Conservation (phyloP, 2,797 vertebrate genomes). For the Pseudocheirus occidentalis region DNA sequence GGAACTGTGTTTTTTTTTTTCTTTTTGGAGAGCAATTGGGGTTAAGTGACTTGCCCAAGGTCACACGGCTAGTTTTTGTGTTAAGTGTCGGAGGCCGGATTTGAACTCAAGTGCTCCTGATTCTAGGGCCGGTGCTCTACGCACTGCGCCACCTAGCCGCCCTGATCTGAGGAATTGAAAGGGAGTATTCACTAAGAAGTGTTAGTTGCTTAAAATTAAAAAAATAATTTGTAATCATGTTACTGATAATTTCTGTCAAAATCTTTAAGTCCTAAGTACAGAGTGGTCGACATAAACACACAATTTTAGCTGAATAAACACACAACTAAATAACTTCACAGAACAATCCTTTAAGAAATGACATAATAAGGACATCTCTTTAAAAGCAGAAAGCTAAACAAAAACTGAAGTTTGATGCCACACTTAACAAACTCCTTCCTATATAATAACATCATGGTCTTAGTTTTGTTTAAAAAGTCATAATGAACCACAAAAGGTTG, state of each 20-base stretch:
- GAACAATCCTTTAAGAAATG: slow-evolving; percentile 39
- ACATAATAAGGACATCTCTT: slow-evolving; percentile 6
- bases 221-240: slow-evolving; percentile 35
- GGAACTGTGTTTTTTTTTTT: too few relatives aligned
- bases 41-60: too few relatives aligned
- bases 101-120: too few relatives aligned
- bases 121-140: too few relatives aligned
- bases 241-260: slow-evolving; percentile 31
- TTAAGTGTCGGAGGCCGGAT: too few relatives aligned
- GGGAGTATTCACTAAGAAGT: slow-evolving; percentile 1
- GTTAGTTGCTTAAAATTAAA: background rate
- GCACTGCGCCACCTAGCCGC: too few relatives aligned
- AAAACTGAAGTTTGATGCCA: slow-evolving; percentile 39
- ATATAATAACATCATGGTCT: slow-evolving; percentile 47
- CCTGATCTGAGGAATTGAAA: background rate
- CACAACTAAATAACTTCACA: background rate
- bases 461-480: slow-evolving; percentile 60
- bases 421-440: slow-evolving; percentile 61
- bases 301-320: slow-evolving; percentile 38
- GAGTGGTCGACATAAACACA: slow-evolving; percentile 23
- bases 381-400: slow-evolving; percentile 62
- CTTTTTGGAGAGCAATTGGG: too few relatives aligned
- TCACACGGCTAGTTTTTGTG: too few relatives aligned
- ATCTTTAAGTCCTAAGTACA: slow-evolving; percentile 42
- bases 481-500: slow-evolving; percentile 54